phyloP scores from a whole-genome alignment of 1,140 invertebrate species.

The Euglossa dilemma region DNA sequence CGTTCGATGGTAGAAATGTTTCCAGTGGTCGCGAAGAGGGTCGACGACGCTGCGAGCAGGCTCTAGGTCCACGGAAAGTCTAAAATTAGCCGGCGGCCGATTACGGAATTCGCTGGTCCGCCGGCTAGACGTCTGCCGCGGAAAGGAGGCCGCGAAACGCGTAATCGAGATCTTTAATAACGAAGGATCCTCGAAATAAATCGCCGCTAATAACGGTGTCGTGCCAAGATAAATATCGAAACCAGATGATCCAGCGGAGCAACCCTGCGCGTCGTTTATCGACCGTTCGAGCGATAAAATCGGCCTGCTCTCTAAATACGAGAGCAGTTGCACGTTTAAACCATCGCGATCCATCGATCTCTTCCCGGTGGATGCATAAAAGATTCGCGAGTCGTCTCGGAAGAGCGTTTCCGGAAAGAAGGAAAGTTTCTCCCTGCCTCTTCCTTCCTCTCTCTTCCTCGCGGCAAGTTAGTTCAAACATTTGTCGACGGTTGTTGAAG shows the following conservation, averaged over 20 bases:
- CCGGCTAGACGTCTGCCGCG: background rate
- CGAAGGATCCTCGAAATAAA: background rate
- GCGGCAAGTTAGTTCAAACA: background rate
- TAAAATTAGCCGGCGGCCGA: slow-evolving; percentile 28
- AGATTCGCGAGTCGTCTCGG: background rate
- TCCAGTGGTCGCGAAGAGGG: background rate
- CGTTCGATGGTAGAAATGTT: background rate
- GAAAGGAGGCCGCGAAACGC: slow-evolving; percentile 6
- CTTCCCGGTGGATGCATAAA: background rate
- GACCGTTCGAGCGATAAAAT: background rate
- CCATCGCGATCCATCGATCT: too few species aligned
- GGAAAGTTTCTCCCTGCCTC: background rate
- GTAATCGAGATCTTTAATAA: background rate
- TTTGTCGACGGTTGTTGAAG: background rate
- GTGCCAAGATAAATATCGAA: background rate
- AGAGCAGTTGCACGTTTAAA: too few species aligned
- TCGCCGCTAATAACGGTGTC: background rate
- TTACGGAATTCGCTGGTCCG: slow-evolving; percentile 1
- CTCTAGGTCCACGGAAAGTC: background rate
- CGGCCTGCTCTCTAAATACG: background rate
- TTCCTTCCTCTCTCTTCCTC: background rate
- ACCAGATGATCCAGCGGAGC: background rate
- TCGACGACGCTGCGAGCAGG: too few species aligned
- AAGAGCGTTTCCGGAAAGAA: background rate
- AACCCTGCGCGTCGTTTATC: background rate